Evolutionary conservation across 2,888 invertebrate species (phyloP), one percentile per base, ranked within the genome.

Genomic region (Neocrepidodera transversa): DNA sequence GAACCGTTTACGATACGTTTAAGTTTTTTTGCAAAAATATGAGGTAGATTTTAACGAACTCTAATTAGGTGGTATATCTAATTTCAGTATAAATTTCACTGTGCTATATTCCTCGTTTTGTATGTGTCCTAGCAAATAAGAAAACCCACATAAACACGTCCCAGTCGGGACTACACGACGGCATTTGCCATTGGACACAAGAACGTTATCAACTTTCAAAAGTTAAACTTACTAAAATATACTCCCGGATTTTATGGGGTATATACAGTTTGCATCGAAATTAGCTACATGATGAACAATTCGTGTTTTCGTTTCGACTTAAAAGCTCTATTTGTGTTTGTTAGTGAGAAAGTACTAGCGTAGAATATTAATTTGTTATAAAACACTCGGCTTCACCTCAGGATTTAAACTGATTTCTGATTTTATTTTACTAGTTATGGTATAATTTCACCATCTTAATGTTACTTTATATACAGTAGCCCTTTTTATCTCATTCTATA

Each of bases 181-280:
- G 36, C 45, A 11, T 53, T 45, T 17, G 32, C 49, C 42, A 48
- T 42, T 43, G 43, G 43, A 38, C 50, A 26, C 26, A 26, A 30
- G 32, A 57, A 45, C 57, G 26, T 56, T 56, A 49, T 49, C 30
- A 56, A 50, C 56, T 50, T 43, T 36, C 23, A 26, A 50, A 43
- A 57, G 57, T 57, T 57, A 26, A 50, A 57, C 30, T 43, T 28
- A 35, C 28, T 57, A 50, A 57, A 50, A 50, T 50, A 42, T 35
- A 57, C 50, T 16, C 30, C 30, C 10, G 42, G 43, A 35, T 57
- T 57, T 57, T 57, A 57, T 57, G 49, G 40, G 17, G 35, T 23
- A 57, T 50, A 43, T 42, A 57, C 57, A 42, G 49, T 50, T 50
- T 57, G 57, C 50, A 50, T 57, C 32, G 57, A 43, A 57, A 57